Conservation (phyloP, 2,888 invertebrate species). For the Xiphydria camelus region DNA sequence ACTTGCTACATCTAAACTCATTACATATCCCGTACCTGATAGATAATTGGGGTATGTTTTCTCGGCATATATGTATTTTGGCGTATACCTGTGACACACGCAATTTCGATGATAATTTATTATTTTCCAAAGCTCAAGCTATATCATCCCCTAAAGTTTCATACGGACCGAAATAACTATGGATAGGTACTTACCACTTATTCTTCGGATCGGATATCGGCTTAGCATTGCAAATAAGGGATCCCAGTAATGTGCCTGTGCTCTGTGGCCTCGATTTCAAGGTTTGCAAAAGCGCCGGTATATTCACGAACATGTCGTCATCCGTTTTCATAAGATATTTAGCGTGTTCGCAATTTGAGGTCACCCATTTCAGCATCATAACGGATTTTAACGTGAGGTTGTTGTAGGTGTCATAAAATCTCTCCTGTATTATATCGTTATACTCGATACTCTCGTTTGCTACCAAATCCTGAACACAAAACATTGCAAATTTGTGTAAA, state of each 20-base stretch:
- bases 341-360: conserved; percentile 65
- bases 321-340: conserved; percentile 82
- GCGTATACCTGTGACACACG: conserved; percentile 67
- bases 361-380: conserved; percentile 82
- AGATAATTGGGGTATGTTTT: conserved; percentile 78
- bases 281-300: conserved; percentile 66
- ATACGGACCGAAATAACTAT: no score
- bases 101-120: no score
- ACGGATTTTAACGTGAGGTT: conserved; percentile 85
- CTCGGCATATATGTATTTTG: conserved; percentile 75
- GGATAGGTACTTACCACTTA: conserved; percentile 70
- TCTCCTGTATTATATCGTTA: conserved; percentile 81
- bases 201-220: conserved; percentile 74
- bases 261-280: conserved; percentile 42
- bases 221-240: conserved; percentile 76
- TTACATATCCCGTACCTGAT: conserved; percentile 80
- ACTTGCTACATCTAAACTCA: conserved; percentile 69
- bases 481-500: not conserved
- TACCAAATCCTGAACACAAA: conserved; percentile 63
- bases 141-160: no score
- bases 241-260: conserved; percentile 69
- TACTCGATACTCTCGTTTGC: conserved; percentile 69
- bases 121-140: no score
- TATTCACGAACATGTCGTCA: conserved; percentile 84
- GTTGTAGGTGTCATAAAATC: conserved; percentile 82